phyloP scores from a whole-genome alignment of 2,113 vertebrate genomes.

The Gavialis gangeticus region DNA sequence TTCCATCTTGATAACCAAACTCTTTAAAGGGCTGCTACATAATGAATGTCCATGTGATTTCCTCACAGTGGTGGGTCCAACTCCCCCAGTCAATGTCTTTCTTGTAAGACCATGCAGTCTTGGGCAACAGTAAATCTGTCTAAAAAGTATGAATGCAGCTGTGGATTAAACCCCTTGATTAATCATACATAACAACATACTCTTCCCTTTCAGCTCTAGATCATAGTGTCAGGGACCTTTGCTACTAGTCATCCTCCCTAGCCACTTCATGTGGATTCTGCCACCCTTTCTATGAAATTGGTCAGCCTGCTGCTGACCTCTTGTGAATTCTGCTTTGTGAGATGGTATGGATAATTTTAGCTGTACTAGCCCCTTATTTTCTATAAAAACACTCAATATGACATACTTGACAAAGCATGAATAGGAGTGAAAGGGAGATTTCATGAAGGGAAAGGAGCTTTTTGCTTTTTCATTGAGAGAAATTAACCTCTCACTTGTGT shows the following conservation, averaged over 20 bases:
- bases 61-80: neutral
- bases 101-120: neutral
- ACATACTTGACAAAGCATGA: neutral
- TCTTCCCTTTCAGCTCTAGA: neutral
- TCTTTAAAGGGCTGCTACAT: neutral
- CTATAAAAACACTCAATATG: neutral
- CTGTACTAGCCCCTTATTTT: neutral
- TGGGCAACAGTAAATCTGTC: neutral
- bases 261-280: neutral
- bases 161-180: constrained; percentile 15
- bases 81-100: neutral
- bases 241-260: neutral
- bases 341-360: neutral
- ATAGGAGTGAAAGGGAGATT: neutral
- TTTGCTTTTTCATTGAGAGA: neutral
- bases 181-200: constrained; percentile 10
- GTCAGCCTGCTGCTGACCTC: neutral
- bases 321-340: neutral
- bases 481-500: neutral
- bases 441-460: neutral
- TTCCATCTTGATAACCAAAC: neutral
- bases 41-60: neutral
- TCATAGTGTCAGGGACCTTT: neutral
- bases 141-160: neutral
- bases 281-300: neutral